phyloP scores from a whole-genome alignment of 2,113 vertebrate species.

The Catharus minimus region DNA sequence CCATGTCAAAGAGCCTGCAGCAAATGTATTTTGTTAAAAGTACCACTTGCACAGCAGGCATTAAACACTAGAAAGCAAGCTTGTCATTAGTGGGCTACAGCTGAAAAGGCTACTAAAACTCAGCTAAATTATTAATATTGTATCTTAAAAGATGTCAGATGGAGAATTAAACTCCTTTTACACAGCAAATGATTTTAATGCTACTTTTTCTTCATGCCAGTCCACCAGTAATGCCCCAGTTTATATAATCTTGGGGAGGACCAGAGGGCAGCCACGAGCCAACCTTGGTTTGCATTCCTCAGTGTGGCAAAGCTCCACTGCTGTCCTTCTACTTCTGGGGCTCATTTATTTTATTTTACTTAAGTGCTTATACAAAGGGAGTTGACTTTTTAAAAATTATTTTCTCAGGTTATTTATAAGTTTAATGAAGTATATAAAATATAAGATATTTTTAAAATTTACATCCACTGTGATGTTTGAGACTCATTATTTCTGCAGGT shows the following conservation, averaged over 20 bases:
- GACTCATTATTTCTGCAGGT: background rate
- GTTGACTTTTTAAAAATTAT: background rate
- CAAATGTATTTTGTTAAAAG: conserved; percentile 72
- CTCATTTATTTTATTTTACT: background rate
- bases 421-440: background rate
- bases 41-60: conserved; percentile 62
- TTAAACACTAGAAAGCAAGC: conserved; percentile 56
- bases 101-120: conserved; percentile 41
- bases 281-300: background rate
- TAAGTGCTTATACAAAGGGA: background rate
- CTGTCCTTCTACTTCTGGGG: background rate
- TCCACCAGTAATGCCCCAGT: background rate
- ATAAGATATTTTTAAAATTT: background rate
- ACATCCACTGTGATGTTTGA: background rate
- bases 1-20: conserved; percentile 69
- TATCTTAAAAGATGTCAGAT: conserved; percentile 27
- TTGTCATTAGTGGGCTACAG: conserved; percentile 51
- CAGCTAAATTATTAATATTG: conserved; percentile 64
- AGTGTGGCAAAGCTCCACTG: background rate
- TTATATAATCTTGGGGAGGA: background rate
- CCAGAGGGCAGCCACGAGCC: background rate
- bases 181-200: background rate
- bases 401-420: background rate
- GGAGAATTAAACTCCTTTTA: conserved; percentile 27
- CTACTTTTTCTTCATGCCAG: background rate